Evolutionary conservation across 2,888 invertebrate genomes (phyloP).

Genomic region (Drosophila multiciliata): DNA sequence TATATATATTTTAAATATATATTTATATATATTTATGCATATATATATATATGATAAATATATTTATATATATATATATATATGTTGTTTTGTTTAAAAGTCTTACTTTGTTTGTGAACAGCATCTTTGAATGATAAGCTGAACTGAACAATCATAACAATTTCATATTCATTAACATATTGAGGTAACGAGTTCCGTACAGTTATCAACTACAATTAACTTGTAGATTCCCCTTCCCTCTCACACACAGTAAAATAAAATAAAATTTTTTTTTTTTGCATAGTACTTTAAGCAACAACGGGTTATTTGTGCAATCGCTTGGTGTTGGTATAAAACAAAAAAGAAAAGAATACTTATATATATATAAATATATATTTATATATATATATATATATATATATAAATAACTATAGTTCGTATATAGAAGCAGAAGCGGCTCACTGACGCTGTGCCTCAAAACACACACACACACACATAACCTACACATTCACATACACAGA

Average conservation of each 20-base stretch:
- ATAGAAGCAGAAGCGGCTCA: constrained; percentile 6
- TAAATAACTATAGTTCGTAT: constrained; percentile 20
- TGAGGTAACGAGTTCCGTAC: neutral
- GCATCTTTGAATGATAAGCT: constrained; percentile 42
- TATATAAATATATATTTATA: constrained; percentile 6
- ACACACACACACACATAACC: constrained; percentile 7
- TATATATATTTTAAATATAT: neutral
- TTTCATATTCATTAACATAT: neutral
- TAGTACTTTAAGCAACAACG: constrained; percentile 85
- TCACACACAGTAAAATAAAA: constrained; percentile 29
- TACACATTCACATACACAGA: constrained; percentile 19
- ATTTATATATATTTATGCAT: constrained; percentile 1
- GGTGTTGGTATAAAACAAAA: constrained; percentile 85
- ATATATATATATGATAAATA: constrained; percentile 1
- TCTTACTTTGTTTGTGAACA: constrained; percentile 70
- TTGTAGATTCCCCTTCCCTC: neutral
- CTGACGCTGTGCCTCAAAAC: constrained; percentile 15
- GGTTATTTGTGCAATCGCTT: constrained; percentile 94
- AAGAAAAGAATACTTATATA: constrained; percentile 29
- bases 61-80: constrained; percentile 1
- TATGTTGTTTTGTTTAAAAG: constrained; percentile 28
- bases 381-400: constrained; percentile 5
- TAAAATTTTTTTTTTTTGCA: constrained; percentile 42
- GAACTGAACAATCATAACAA: constrained; percentile 5
- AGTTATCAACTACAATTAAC: constrained; percentile 5